These are phyloP conservation scores for Saimiri boliviensis DNA, from an alignment of 2,113 vertebrate genomes.

Conservation along the genomic window DNA sequence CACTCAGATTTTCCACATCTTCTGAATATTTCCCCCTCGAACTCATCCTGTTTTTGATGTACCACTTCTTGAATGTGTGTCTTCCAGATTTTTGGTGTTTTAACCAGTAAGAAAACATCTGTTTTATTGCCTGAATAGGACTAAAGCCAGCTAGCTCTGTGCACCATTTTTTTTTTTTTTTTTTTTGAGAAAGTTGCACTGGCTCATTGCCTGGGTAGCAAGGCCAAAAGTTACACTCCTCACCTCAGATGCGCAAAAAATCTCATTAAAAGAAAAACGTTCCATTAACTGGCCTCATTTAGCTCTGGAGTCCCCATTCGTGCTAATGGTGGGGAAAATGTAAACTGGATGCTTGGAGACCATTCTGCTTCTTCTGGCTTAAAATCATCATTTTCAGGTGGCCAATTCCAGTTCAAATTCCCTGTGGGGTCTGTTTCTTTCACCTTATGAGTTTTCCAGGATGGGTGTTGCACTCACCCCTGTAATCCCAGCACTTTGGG, in stretches of 20 bases:
- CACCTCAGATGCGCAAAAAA: background rate
- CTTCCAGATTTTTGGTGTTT: background rate
- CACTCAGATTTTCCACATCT: constrained; percentile 57
- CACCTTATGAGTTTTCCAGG: background rate
- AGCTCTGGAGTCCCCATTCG: background rate
- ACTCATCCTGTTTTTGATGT: background rate
- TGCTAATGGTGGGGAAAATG: background rate
- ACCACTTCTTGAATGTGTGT: background rate
- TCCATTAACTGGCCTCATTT: background rate
- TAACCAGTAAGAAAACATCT: background rate
- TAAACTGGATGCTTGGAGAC: background rate
- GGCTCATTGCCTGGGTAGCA: background rate
- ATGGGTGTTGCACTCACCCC: too few relatives aligned
- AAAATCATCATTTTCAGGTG: background rate
- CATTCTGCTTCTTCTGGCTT: background rate
- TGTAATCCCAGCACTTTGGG: too few relatives aligned
- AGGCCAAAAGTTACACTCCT: background rate
- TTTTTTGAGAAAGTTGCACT: background rate
- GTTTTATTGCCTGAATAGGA: background rate
- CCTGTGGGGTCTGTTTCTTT: background rate
- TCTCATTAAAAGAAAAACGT: background rate
- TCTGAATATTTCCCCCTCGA: background rate
- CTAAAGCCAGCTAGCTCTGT: background rate
- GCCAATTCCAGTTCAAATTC: background rate
- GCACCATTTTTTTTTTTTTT: background rate